Evolutionary conservation across 2,888 invertebrate species (phyloP), one percentile per base, ranked within the genome.

Genomic region (Merodon equestris): DNA sequence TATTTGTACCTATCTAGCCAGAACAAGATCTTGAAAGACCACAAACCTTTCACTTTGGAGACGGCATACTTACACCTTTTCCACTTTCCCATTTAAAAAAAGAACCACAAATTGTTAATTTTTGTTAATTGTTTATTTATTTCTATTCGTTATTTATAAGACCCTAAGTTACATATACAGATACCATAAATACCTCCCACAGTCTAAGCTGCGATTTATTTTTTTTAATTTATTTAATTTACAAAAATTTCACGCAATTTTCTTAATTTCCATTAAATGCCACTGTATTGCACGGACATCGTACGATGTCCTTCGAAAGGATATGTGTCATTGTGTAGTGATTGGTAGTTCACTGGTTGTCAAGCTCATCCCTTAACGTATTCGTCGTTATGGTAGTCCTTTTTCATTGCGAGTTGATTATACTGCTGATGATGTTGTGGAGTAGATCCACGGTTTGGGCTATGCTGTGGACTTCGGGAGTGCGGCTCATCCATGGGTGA

Each of bases 381-480:
- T 34, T 79, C 79, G 51, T 79, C 79, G 10, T 68, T 74, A 1
- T 68, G 74, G 19, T 74, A 79, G 15, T 74, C 68, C 51, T 79
- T 79, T 42, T 79, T 79, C 2, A 79, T 9, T 15, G 61, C 18
- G 53, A 66, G 76, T 51, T 81, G 75, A 54, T 61, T 61, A 58
- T 61, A 56, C 10, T 57, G 60, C 15, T 68, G 70, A 44, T 74
- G 79, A 40, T 50, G 72, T 40, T 40, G 81, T 4, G 13, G 45
- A 9, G 17, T 82, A 82, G 63, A 84, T 75, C 10, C 84, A 60
- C 48, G 72, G 13, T 83, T 72, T 9, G 84, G 82, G 72, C 85
- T 77, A 17, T 73, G 82, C 1, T 15, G 68, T 4, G 53, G 45
- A 48, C 71, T 81, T 73, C 54, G 57, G 0, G 63, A 63, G 9